These are phyloP conservation scores for Fragum sueziense DNA, from an alignment of 2,888 invertebrate genomes.

Conservation along the genomic window DNA sequence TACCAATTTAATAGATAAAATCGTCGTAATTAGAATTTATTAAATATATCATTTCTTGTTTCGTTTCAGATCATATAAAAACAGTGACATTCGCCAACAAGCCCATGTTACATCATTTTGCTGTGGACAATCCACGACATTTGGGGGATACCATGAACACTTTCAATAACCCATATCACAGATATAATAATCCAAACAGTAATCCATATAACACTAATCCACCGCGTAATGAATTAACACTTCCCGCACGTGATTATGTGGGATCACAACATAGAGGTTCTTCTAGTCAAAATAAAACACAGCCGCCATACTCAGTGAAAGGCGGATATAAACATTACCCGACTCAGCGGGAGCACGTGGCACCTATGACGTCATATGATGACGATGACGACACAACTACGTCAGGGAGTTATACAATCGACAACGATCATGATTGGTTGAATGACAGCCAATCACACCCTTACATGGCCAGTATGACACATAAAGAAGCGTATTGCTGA, in stretches of 20 bases:
- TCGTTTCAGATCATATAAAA: conserved; percentile 62
- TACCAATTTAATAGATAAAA: too few species aligned
- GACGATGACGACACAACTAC: conserved; percentile 63
- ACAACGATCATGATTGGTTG: conserved; percentile 60
- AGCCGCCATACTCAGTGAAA: background rate
- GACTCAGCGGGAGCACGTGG: conserved; percentile 44
- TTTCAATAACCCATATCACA: conserved; percentile 22
- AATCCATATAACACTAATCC: conserved; percentile 17
- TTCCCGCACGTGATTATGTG: conserved; percentile 33
- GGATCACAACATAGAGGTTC: conserved; percentile 16
- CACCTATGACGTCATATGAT: conserved; percentile 55
- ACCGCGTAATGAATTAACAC: conserved; percentile 22
- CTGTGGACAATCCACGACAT: conserved; percentile 26
- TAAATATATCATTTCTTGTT: background rate
- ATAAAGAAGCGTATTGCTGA: conserved; percentile 63
- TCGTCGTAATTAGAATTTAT: too few species aligned
- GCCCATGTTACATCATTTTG: conserved; percentile 54
- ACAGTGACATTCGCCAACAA: conserved; percentile 61
- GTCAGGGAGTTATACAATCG: conserved; percentile 61
- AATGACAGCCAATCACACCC: conserved; percentile 43
- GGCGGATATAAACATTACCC: conserved; percentile 32
- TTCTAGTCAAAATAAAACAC: conserved; percentile 12
- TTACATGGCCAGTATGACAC: conserved; percentile 44
- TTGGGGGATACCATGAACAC: conserved; percentile 42
- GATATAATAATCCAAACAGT: conserved; percentile 27